A percentile compares a stretch with the other conserved stretches of the same genome.
phyloP scores from a whole-genome alignment of 2,888 invertebrate genomes.

The Ophion slaviceki region DNA sequence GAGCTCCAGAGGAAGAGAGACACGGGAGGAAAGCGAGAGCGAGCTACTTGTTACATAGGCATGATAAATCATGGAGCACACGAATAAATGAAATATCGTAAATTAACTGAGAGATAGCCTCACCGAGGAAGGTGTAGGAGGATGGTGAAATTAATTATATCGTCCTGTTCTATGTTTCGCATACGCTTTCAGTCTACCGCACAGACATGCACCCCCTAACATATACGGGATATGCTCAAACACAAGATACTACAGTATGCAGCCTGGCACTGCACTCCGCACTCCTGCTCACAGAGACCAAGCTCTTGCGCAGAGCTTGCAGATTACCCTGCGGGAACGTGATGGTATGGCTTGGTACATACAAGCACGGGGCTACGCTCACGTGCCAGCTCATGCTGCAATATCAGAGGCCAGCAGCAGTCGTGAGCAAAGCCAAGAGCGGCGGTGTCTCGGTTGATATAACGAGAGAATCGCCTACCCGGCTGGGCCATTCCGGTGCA shows the following conservation, averaged over 20 bases:
- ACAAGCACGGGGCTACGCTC: constrained; percentile 15
- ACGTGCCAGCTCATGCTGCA: constrained; percentile 48
- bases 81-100: constrained; percentile 37
- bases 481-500: constrained; percentile 29
- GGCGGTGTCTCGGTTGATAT: constrained; percentile 46
- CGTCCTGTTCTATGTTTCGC: constrained; percentile 29
- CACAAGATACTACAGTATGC: constrained; percentile 40
- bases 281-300: constrained; percentile 40
- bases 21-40: not conserved
- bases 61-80: constrained; percentile 13
- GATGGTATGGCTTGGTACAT: constrained; percentile 44
- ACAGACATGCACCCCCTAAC: constrained; percentile 3
- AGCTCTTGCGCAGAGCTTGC: constrained; percentile 53
- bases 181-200: constrained; percentile 8
- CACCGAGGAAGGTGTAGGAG: not conserved
- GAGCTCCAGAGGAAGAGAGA: not conserved
- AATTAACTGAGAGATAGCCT: constrained; percentile 31
- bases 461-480: constrained; percentile 40
- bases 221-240: constrained; percentile 31
- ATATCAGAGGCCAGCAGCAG: constrained; percentile 60
- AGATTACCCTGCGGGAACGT: constrained; percentile 63
- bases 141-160: constrained; percentile 53
- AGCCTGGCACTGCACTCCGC: constrained; percentile 26
- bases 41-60: not conserved
- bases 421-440: constrained; percentile 47